phyloP scores from a whole-genome alignment of 2,888 invertebrate species.

The Blastobasis lacticolella region DNA sequence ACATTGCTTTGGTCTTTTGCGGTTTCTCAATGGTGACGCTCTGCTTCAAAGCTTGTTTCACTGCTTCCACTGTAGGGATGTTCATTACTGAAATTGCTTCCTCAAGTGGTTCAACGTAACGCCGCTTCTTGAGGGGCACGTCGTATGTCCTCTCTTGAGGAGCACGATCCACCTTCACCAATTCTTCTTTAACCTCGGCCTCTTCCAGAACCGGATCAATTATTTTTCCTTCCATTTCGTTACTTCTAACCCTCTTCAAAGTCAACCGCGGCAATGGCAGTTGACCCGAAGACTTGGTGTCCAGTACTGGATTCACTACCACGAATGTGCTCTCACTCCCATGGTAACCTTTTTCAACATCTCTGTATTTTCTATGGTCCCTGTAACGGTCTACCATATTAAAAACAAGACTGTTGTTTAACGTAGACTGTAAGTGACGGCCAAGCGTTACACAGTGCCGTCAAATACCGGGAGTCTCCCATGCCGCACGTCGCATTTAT shows the following conservation, averaged over 20 bases:
- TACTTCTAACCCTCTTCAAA: not conserved
- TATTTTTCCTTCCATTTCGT: slow-evolving; percentile 1
- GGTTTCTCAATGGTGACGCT: slow-evolving; percentile 6
- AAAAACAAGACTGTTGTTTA: too few relatives aligned
- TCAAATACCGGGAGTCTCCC: too few relatives aligned
- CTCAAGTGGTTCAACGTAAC: slow-evolving; percentile 8
- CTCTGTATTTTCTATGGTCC: too few relatives aligned
- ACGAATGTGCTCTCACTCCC: not conserved
- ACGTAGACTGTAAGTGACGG: too few relatives aligned
- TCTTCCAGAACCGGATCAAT: slow-evolving; percentile 2
- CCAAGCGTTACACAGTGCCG: too few relatives aligned
- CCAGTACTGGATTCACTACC: not conserved
- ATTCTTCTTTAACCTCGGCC: slow-evolving; percentile 2
- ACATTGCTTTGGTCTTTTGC: slow-evolving; percentile 9
- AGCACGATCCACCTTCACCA: slow-evolving; percentile 2
- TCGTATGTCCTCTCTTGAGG: slow-evolving; percentile 1
- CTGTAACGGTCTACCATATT: too few relatives aligned
- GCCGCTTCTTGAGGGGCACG: slow-evolving; percentile 7
- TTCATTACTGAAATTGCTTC: slow-evolving; percentile 5
- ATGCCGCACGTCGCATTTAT: too few relatives aligned
- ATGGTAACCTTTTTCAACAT: too few relatives aligned
- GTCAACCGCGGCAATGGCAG: not conserved
- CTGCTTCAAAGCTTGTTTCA: slow-evolving; percentile 7
- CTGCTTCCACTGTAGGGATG: slow-evolving; percentile 6
- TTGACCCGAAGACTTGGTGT: slow-evolving; percentile 1